Base-by-base conservation (phyloP, 2,888 invertebrate species). In the Euplexia lucipara region DNA sequence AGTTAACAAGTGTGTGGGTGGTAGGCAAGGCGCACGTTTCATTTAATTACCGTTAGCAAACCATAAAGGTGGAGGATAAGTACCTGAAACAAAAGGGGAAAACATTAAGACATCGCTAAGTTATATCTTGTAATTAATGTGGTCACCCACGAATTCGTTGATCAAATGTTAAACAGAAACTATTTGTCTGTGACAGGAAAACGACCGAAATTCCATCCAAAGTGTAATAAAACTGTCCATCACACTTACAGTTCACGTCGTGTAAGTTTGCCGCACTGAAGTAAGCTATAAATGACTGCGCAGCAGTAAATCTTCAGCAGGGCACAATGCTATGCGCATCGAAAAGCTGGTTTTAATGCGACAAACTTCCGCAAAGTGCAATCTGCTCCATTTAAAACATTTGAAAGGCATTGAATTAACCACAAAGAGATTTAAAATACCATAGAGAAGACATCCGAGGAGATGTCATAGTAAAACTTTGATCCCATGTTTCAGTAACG, bases 71-170 rank as follows among this genome's bases (percentile, higher is more conserved):
- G 20, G 30, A 35, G 52, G 37, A 34, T 57, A 64, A 59, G 49
- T 70, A 79, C 79, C 78, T 78, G 79, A 70, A 78, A 76, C 76
- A 70, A 76, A 64, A 62, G 44, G 26, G 57, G 53, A 57, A 61
- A 41, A 56, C 53, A 56, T 75, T 71, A 59, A 54, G 26, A 51
- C 44, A 54, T 65, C 56, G 57, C 60, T 32, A 53, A 45, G 26
- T 44, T 34, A 20, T 41, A 44, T 48, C 12, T 53, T 58, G 37
- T 37, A 20, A 37, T 51, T 42, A 10, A 37, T 8, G 35, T 45
- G 34, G 34, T 70, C 52, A 32, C 71, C 66, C 59, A 53, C 48
- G 49, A 45, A 44, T 37, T 49, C 22, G 22, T 47, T 30, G 4
- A 18, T 34, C 1, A 26, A 32, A 1, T 37, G 0, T 0, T 0